Conservation (phyloP, 2,797 vertebrate species). For the Xerus rutilus region DNA sequence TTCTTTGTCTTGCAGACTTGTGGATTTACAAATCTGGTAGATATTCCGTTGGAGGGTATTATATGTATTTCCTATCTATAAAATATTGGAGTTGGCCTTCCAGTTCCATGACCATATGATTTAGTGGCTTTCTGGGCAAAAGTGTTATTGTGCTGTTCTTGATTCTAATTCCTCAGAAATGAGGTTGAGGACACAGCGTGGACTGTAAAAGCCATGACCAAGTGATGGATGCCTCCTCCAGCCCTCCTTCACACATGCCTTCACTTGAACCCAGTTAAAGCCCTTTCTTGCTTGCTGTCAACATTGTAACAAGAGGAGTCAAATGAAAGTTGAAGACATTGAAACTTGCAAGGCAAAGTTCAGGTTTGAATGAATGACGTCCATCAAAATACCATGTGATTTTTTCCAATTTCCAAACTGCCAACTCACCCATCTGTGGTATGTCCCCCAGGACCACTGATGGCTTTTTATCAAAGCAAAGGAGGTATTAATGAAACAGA, state of each 20-base stretch:
- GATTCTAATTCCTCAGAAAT: background rate
- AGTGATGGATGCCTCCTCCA: background rate
- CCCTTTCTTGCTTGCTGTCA: background rate
- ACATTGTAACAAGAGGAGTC: background rate
- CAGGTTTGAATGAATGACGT: background rate
- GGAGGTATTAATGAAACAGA: background rate
- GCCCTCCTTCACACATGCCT: background rate
- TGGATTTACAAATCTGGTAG: background rate
- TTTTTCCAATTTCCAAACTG: background rate
- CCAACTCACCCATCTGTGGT: background rate
- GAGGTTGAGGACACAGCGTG: background rate
- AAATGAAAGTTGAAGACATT: background rate
- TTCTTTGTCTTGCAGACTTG: background rate
- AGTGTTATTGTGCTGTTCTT: background rate
- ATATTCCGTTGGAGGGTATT: background rate
- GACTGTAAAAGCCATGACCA: background rate
- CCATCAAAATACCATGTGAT: background rate
- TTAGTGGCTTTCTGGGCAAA: background rate
- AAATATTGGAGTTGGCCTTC: background rate
- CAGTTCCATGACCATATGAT: background rate
- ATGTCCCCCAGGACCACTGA: background rate
- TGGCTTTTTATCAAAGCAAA: conserved; percentile 16
- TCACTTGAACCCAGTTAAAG: background rate
- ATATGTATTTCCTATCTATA: background rate
- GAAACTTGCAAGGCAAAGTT: background rate